Base-by-base conservation (phyloP, 1,140 invertebrate species). In the Sminthurinus signatus region DNA sequence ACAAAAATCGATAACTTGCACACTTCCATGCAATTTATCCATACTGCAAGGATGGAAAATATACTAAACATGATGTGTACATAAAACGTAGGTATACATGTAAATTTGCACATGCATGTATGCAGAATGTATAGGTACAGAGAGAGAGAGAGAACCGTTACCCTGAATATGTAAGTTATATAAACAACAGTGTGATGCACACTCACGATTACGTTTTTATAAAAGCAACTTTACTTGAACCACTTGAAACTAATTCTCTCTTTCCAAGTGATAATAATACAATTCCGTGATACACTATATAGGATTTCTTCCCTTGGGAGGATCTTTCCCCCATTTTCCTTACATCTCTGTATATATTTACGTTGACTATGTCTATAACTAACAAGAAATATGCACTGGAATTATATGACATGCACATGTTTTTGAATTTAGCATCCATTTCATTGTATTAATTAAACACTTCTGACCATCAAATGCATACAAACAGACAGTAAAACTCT, bases 361-460 rank as follows among this genome's bases (percentile, higher is more conserved):
- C 39, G 10, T 10, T n/a, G 10, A n/a, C 39, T 42, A n/a, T n/a
- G 10, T 12, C 39, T n/a, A 42, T 42, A 10, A 42, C 39, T 42
- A 42, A n/a, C n/a, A n/a, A n/a, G n/a, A n/a, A n/a, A n/a, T n/a
- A n/a, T n/a, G n/a, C n/a, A n/a, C n/a, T n/a, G n/a, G n/a, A n/a
- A n/a, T n/a, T n/a, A n/a, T n/a, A n/a, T n/a, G n/a, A n/a, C n/a
- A n/a, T n/a, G n/a, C n/a, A n/a, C n/a, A n/a, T n/a, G n/a, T n/a
- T n/a, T n/a, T n/a, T n/a, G n/a, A n/a, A n/a, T n/a, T n/a, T 15
- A 32, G 27, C 31, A n/a, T 29, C 48, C 42, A 59, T 42, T 25
- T 52, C 60, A 61, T 61, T 48, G 60, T 36, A 42, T 61, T 61
- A 61, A 61, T 61, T 61, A 61, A 61, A 61, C 44, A 61, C 48